Percentiles rank a stretch among this genome's conserved stretches.
These are phyloP conservation scores for Hiodon tergisus DNA, from an alignment of 2,113 vertebrate genomes.

Conservation along the genomic window DNA sequence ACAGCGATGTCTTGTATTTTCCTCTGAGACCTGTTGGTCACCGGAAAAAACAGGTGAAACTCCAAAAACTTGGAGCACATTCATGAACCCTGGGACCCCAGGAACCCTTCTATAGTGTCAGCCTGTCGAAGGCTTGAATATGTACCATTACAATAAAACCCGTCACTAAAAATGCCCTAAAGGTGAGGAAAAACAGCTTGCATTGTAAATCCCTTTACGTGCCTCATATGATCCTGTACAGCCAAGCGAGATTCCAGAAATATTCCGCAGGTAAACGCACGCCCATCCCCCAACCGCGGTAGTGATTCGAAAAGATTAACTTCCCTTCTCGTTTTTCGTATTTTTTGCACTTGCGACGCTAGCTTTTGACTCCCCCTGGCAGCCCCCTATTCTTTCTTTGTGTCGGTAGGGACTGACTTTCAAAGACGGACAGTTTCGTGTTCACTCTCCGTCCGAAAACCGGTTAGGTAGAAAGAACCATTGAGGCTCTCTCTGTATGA, in stretches of 20 bases:
- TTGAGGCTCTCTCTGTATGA: slow-evolving; percentile 46
- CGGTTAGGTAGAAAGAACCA: background rate
- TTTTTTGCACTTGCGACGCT: slow-evolving; percentile 2
- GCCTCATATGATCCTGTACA: slow-evolving; percentile 17
- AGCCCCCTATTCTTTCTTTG: background rate
- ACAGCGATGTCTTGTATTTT: background rate
- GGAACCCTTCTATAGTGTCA: too few relatives aligned
- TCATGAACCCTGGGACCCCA: too few relatives aligned
- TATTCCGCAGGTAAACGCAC: slow-evolving; percentile 38
- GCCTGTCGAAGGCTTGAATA: too few relatives aligned
- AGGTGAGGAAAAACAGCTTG: background rate
- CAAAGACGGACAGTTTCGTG: background rate
- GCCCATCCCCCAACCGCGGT: slow-evolving; percentile 52
- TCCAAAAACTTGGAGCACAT: too few relatives aligned
- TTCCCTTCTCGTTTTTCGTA: slow-evolving; percentile 34
- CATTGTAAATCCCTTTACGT: background rate
- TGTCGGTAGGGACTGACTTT: background rate
- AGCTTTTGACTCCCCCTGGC: background rate
- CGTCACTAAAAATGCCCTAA: too few relatives aligned
- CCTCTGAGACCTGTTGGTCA: background rate
- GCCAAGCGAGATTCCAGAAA: slow-evolving; percentile 47
- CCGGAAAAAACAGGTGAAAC: background rate
- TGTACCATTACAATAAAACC: too few relatives aligned
- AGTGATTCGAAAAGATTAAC: slow-evolving; percentile 34
- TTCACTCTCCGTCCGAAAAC: background rate